Conservation (phyloP, 2,797 vertebrate species). For the Coregonus ussuriensis region DNA sequence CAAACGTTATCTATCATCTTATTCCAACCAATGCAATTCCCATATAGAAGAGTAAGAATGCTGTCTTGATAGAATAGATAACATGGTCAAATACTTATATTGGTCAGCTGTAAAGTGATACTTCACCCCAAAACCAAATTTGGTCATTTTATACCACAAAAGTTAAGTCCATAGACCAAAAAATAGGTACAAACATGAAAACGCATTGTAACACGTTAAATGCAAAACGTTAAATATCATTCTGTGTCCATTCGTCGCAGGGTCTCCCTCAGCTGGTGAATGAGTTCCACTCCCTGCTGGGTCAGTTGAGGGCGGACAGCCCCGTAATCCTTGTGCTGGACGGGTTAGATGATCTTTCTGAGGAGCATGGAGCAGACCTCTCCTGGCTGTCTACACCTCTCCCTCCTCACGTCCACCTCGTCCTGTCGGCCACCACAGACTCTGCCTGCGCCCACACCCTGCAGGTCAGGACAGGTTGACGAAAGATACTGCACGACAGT, state of each 20-base stretch:
- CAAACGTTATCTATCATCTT: no score
- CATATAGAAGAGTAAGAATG: no score
- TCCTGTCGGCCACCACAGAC: slow-evolving; percentile 61
- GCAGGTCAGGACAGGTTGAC: slow-evolving; percentile 49
- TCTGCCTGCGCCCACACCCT: slow-evolving; percentile 49
- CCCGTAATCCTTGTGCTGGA: slow-evolving; percentile 68
- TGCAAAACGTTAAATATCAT: background rate
- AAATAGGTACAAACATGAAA: background rate
- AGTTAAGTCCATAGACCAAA: background rate
- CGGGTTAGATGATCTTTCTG: slow-evolving; percentile 69
- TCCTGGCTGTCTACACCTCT: slow-evolving; percentile 66
- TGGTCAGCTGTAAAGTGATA: background rate
- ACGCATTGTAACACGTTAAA: background rate
- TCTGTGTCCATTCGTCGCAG: slow-evolving; percentile 39
- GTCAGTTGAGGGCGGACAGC: slow-evolving; percentile 47
- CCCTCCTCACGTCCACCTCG: slow-evolving; percentile 61
- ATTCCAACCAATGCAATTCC: no score
- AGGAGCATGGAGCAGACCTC: slow-evolving; percentile 62
- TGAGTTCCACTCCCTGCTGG: slow-evolving; percentile 69
- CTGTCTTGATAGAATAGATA: no score
- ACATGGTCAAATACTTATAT: no score
- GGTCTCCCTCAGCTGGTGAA: slow-evolving; percentile 62
- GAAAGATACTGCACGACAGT: background rate
- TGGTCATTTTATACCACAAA: background rate
- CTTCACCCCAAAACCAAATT: background rate